Percentiles rank a stretch among this genome's conserved stretches.
Conservation (phyloP, 2,113 vertebrate species). For the Columba janthina region DNA sequence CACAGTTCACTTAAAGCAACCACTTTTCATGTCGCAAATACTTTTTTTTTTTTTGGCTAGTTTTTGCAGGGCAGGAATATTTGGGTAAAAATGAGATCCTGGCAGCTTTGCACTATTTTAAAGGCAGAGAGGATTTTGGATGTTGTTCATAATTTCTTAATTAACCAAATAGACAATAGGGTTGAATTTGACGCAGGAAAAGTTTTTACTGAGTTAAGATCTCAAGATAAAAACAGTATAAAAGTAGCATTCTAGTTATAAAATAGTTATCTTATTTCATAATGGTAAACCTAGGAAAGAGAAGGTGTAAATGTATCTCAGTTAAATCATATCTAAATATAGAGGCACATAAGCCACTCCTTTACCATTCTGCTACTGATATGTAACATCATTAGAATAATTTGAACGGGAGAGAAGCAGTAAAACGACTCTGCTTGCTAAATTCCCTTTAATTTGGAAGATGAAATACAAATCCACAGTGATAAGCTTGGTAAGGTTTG, state of each 20-base stretch:
- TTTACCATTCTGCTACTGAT: not conserved
- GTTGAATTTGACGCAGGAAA: not conserved
- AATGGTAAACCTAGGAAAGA: not conserved
- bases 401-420: not conserved
- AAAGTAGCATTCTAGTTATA: constrained; percentile 8
- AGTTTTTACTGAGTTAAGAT: not conserved
- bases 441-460: not conserved
- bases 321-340: not conserved
- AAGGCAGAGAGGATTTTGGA: not conserved
- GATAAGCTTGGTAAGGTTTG: not conserved
- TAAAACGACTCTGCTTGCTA: not conserved
- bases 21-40: not conserved
- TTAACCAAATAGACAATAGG: not conserved
- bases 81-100: not conserved
- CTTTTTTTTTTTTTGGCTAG: not conserved
- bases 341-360: accelerated
- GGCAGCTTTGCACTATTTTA: not conserved
- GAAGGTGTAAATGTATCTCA: not conserved
- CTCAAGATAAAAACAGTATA: not conserved
- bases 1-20: not conserved
- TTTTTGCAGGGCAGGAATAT: constrained; percentile 30
- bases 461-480: not conserved
- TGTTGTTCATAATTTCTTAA: not conserved
- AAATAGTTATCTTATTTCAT: constrained; percentile 34
- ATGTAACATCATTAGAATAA: not conserved